These are phyloP conservation scores for Colletes latitarsis DNA, from an alignment of 1,140 invertebrate genomes.

Conservation along the genomic window DNA sequence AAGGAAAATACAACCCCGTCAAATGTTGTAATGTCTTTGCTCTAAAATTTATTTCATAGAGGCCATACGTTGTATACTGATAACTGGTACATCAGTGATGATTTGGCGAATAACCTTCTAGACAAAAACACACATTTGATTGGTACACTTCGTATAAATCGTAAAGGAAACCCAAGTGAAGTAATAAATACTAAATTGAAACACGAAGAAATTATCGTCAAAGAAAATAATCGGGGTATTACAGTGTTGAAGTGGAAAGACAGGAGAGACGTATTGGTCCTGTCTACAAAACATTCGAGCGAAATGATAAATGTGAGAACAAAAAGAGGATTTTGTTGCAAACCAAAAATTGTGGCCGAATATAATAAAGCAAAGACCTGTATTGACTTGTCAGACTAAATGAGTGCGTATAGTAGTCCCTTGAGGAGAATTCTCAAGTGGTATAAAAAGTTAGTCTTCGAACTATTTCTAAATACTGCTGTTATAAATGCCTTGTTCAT, in stretches of 20 bases:
- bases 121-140: constrained; percentile 12
- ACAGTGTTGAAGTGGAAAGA: constrained; percentile 74
- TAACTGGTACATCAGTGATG: constrained; percentile 12
- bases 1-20: neutral
- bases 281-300: constrained; percentile 65
- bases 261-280: constrained; percentile 70
- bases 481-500: constrained; percentile 11
- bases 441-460: constrained; percentile 22
- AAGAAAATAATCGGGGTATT: constrained; percentile 34
- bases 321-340: neutral
- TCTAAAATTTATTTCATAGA: constrained; percentile 41
- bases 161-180: neutral
- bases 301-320: constrained; percentile 1
- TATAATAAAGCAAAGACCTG: constrained; percentile 8
- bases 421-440: constrained; percentile 11
- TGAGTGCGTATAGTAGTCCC: constrained; percentile 8
- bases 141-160: neutral
- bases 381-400: constrained; percentile 20
- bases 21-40: neutral
- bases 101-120: constrained; percentile 20
- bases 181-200: neutral
- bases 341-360: constrained; percentile 26
- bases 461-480: constrained; percentile 7
- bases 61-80: constrained; percentile 34
- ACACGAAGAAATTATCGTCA: neutral